Percentiles rank a stretch among this genome's conserved stretches.
These are phyloP conservation scores for Cancer borealis DNA, from an alignment of 2,888 invertebrate species.

Conservation along the genomic window DNA sequence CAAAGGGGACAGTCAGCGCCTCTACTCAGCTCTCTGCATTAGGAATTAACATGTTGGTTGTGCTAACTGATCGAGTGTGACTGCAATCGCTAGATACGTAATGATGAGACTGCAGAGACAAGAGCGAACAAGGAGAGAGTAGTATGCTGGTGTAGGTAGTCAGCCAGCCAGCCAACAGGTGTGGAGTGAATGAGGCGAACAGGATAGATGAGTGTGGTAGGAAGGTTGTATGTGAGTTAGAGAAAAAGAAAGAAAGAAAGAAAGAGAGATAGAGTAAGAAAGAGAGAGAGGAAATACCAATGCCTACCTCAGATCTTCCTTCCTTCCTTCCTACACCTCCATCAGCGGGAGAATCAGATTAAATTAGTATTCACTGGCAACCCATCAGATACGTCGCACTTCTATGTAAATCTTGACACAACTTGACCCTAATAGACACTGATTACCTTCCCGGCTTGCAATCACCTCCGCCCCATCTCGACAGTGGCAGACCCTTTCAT, in stretches of 20 bases:
- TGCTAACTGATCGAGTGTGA: constrained; percentile 29
- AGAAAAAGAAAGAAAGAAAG: constrained; percentile 30
- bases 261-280: constrained; percentile 15
- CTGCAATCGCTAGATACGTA: constrained; percentile 29
- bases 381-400: constrained; percentile 55
- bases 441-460: constrained; percentile 53
- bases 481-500: constrained; percentile 55
- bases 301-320: no score
- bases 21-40: background rate
- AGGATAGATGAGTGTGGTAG: background rate
- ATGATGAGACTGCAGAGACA: background rate
- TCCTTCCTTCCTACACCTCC: background rate
- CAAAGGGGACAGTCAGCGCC: background rate
- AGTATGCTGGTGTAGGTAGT: background rate
- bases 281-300: constrained; percentile 13
- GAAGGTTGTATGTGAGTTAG: background rate
- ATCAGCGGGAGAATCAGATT: constrained; percentile 48
- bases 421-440: constrained; percentile 55
- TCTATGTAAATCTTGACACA: constrained; percentile 61
- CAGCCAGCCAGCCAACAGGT: background rate
- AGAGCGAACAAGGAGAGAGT: background rate
- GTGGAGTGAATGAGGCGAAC: background rate
- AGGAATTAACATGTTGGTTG: constrained; percentile 6
- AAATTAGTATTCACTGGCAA: constrained; percentile 57
- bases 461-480: constrained; percentile 43